These are phyloP conservation scores for Aphodius granarius DNA, from an alignment of 2,888 invertebrate species.

Conservation along the genomic window DNA sequence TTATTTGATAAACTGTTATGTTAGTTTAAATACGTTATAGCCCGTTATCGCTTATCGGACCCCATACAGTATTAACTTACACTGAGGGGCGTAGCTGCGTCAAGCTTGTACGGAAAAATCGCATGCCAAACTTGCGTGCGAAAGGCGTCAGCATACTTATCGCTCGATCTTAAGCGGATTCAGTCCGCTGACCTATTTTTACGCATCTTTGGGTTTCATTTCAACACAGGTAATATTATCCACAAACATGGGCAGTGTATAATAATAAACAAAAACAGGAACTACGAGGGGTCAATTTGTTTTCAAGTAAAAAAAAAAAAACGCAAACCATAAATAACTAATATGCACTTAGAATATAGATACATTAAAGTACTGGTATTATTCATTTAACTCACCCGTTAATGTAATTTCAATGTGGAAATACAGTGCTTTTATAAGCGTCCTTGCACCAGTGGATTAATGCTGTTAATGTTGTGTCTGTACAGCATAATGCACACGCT, in stretches of 20 bases:
- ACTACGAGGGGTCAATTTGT: too few species aligned
- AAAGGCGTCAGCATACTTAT: not conserved
- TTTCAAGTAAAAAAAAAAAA: too few species aligned
- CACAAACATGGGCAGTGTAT: too few species aligned
- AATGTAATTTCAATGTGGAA: not conserved
- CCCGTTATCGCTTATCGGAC: not conserved
- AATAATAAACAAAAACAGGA: too few species aligned
- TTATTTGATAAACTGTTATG: not conserved
- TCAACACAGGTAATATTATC: not conserved
- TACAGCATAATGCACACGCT: not conserved
- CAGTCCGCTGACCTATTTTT: not conserved
- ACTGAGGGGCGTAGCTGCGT: not conserved
- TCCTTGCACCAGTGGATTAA: not conserved
- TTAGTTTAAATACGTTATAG: not conserved
- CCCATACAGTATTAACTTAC: not conserved
- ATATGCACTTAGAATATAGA: too few species aligned
- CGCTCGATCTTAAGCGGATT: not conserved
- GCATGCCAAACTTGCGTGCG: not conserved
- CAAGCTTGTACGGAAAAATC: not conserved
- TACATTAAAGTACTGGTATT: too few species aligned
- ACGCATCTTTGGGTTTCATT: not conserved
- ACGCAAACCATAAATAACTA: too few species aligned
- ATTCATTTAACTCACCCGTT: too few species aligned
- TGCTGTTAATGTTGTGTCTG: not conserved
- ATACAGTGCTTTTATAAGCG: not conserved